Evolutionary conservation across 2,113 vertebrate genomes (phyloP), one percentile per base, ranked within the genome.

Genomic region (Lampris incognitus): DNA sequence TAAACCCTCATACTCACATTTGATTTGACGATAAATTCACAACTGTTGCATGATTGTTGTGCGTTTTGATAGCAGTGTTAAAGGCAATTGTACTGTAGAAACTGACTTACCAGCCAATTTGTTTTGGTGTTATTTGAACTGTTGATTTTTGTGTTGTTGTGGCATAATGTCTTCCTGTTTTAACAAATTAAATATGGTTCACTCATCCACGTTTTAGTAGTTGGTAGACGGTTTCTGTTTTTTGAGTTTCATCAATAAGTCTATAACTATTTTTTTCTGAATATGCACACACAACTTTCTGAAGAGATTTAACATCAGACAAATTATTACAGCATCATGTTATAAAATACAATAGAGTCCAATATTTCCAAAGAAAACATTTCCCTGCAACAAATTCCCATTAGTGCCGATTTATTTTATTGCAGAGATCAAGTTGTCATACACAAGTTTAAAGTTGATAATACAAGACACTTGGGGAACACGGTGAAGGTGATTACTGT

Each of bases 261-360:
- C n/a, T 13, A 55, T 55, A 55, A 4, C n/a, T 10, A 37, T 3
- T 57, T 8, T 57, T 6, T 5, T 57, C 55, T 57, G 37, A 57
- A 57, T 57, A 7, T 51, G 9, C 9, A 52, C 24, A 24, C 13
- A 85, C 39, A 76, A 2, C 5, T 65, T 80, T 80, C 76, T 38
- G 38, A 75, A 82, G 48, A 78, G 37, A 57, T 89, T 90, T 92
- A 87, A 85, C 88, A 62, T 72, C 74, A 42, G 61, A 77, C 5
- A 71, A 1, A 66, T 85, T 78, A 60, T 74, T 81, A 51, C 63
- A 88, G 61, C 24, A 74, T 86, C 77, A 78, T 66, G 69, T 81
- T 75, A 82, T 65, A 90, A 74, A 86, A 72, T 64, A n/a, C 83
- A 87, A 88, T 78, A 87, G 80, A 89, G 52, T 82, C 46, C 52